Conservation (phyloP, 2,113 vertebrate species). For the Ochotona curzoniae region DNA sequence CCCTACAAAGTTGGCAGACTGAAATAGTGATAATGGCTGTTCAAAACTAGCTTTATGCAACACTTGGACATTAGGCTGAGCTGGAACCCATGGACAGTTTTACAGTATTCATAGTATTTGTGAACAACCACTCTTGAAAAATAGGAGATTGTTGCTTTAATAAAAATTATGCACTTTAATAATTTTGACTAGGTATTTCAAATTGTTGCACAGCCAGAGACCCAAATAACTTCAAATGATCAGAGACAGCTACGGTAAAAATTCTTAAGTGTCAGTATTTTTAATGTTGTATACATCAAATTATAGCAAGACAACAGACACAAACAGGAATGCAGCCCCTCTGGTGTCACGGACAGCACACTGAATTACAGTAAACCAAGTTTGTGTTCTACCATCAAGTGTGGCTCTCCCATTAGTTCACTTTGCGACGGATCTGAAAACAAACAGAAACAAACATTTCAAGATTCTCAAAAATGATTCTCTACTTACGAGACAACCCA, state of each 20-base stretch:
- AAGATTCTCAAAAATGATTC: not conserved
- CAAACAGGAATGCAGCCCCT: slow-evolving; percentile 29
- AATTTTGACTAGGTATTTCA: not conserved
- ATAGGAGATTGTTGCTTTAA: not conserved
- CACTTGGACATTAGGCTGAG: not conserved
- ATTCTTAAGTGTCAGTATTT: slow-evolving; percentile 57
- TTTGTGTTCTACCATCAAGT: slow-evolving; percentile 95
- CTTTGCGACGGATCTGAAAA: slow-evolving; percentile 93
- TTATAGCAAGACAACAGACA: slow-evolving; percentile 70
- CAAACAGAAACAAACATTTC: slow-evolving; percentile 53
- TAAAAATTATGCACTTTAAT: slow-evolving; percentile 28
- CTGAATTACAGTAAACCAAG: slow-evolving; percentile 91
- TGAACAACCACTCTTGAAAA: not conserved
- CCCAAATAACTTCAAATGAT: slow-evolving; percentile 45
- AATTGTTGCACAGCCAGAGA: not conserved
- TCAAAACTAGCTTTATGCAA: slow-evolving; percentile 4
- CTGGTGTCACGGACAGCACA: slow-evolving; percentile 16
- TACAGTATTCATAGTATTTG: not conserved
- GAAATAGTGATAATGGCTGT: not conserved
- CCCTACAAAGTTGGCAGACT: not conserved
- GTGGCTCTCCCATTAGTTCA: slow-evolving; percentile 97
- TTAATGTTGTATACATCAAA: slow-evolving; percentile 76
- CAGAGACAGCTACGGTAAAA: slow-evolving; percentile 8
- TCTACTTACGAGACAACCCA: not conserved
- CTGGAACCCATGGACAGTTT: not conserved